Evolutionary conservation across 2,113 vertebrate species (phyloP).

Genomic region (Taurulus bubalis): DNA sequence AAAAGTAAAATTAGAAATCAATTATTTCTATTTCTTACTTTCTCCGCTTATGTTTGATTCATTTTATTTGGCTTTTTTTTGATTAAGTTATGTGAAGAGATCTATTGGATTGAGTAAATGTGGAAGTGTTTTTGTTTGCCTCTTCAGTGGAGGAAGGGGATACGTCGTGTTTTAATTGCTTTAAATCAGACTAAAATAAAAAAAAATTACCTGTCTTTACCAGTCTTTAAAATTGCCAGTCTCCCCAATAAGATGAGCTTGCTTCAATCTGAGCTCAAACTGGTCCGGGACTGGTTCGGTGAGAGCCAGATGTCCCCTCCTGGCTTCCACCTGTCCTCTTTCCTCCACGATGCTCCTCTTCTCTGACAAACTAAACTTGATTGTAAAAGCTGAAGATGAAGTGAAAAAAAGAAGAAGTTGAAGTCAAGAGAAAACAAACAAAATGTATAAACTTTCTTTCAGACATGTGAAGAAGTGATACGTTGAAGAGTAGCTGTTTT

Average conservation of each 20-base stretch:
- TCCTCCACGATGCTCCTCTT: constrained; percentile 51
- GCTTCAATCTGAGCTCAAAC: background rate
- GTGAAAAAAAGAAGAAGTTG: constrained; percentile 65
- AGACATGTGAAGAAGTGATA: constrained; percentile 79
- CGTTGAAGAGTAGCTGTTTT: constrained; percentile 82
- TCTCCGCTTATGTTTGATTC: constrained; percentile 5
- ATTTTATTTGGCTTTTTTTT: constrained; percentile 5
- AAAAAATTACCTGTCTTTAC: constrained; percentile 3
- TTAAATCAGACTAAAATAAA: constrained; percentile 11
- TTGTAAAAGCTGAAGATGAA: constrained; percentile 76
- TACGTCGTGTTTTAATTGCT: background rate
- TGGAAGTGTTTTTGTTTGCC: constrained; percentile 20
- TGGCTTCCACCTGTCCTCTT: constrained; percentile 36
- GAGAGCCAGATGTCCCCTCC: constrained; percentile 4
- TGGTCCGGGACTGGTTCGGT: constrained; percentile 9
- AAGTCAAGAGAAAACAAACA: constrained; percentile 66
- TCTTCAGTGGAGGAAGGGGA: constrained; percentile 1
- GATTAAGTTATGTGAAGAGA: background rate
- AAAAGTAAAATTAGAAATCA: constrained; percentile 3
- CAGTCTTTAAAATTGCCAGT: constrained; percentile 18
- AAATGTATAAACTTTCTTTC: constrained; percentile 85
- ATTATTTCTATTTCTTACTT: background rate
- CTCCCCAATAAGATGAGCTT: constrained; percentile 21
- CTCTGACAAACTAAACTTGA: constrained; percentile 77
- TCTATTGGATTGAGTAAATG: background rate